Percentiles rank a stretch among this genome's conserved stretches.
Evolutionary conservation across 2,797 vertebrate species (phyloP).

Genomic region (Neomorphus geoffroyi): DNA sequence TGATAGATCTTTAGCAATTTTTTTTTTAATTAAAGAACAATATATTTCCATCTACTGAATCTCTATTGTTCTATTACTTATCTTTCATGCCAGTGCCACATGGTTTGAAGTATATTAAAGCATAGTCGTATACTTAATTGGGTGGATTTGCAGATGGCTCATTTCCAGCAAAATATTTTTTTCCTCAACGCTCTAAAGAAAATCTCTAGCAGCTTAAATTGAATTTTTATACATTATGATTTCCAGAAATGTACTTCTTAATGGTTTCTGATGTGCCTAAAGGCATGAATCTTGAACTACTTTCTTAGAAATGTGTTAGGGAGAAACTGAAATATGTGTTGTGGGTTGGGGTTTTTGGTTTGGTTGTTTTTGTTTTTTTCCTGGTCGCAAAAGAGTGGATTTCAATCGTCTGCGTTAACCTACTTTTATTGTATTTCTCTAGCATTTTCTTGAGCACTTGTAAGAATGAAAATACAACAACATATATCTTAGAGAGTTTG

Average conservation of each 20-base stretch:
- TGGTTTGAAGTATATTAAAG: constrained; percentile 61
- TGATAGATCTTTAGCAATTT: constrained; percentile 30
- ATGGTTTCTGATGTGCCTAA: constrained; percentile 77
- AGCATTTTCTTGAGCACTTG: constrained; percentile 33
- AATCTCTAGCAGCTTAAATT: constrained; percentile 71
- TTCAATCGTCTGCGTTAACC: constrained; percentile 37
- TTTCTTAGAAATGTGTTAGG: constrained; percentile 40
- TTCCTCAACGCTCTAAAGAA: constrained; percentile 63
- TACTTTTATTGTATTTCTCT: constrained; percentile 26
- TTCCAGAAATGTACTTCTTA: constrained; percentile 79
- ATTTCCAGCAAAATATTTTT: constrained; percentile 72
- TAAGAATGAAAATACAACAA: constrained; percentile 38
- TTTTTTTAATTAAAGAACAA: constrained; percentile 59
- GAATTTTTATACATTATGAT: constrained; percentile 78
- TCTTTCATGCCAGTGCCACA: constrained; percentile 60
- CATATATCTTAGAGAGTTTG: constrained; percentile 34
- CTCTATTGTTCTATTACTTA: constrained; percentile 53
- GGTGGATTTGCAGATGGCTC: constrained; percentile 63
- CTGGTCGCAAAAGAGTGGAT: background rate
- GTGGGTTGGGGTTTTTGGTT: background rate
- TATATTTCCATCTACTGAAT: constrained; percentile 44
- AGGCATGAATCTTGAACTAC: constrained; percentile 72
- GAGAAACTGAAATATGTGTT: constrained; percentile 41
- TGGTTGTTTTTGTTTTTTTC: background rate
- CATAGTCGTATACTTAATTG: constrained; percentile 64